Conservation (phyloP, 1,140 invertebrate genomes). For the Caerostris extrusa region DNA sequence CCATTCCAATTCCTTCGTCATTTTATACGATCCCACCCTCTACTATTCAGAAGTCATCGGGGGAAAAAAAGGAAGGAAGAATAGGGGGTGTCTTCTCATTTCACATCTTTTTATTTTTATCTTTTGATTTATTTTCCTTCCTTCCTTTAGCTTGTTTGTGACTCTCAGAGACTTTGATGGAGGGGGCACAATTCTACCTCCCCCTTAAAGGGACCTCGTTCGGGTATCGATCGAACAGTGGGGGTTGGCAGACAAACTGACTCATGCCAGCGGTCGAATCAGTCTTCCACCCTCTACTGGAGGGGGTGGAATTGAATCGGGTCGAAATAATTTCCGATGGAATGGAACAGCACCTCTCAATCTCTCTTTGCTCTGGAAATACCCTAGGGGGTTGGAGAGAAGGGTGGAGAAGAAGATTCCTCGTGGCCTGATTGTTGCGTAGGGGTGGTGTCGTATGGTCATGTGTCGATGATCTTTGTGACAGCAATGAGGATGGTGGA, state of each 20-base stretch:
- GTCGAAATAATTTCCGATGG: slow-evolving; percentile 75
- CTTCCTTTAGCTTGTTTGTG: neutral
- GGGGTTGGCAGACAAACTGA: slow-evolving; percentile 34
- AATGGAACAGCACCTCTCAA: slow-evolving; percentile 47
- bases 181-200: slow-evolving; percentile 6
- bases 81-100: neutral
- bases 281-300: neutral
- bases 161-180: slow-evolving; percentile 9
- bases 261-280: slow-evolving; percentile 49
- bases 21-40: neutral
- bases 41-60: neutral
- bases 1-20: neutral
- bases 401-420: slow-evolving; percentile 33
- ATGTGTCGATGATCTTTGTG: neutral
- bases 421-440: slow-evolving; percentile 13
- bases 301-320: slow-evolving; percentile 49
- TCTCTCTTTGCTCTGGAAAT: slow-evolving; percentile 32
- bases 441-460: neutral
- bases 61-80: neutral
- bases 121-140: neutral
- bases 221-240: slow-evolving; percentile 36
- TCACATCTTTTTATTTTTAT: neutral
- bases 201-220: neutral
- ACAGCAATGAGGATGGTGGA: neutral
- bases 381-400: neutral